Percentiles rank a stretch among this genome's conserved stretches.
phyloP scores from a whole-genome alignment of 2,888 invertebrate species.

The Oeneis ivallda region DNA sequence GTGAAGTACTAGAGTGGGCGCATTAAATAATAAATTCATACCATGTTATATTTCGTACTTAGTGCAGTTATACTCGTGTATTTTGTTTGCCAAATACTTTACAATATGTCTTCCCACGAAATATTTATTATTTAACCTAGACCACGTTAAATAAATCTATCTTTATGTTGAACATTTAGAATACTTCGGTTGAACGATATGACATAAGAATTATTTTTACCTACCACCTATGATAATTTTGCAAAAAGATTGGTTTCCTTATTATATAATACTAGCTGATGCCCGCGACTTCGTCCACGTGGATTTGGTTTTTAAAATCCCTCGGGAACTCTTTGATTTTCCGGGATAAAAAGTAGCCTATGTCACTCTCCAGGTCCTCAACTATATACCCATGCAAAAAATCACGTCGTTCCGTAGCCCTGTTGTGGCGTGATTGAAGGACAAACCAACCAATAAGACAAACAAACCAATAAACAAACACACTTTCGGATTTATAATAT shows the following conservation, averaged over 20 bases:
- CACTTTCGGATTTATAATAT: no score
- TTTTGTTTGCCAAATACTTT: slow-evolving; percentile 21
- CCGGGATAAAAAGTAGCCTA: no score
- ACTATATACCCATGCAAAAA: no score
- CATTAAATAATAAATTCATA: slow-evolving; percentile 15
- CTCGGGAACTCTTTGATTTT: no score
- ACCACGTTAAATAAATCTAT: slow-evolving; percentile 8
- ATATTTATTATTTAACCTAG: slow-evolving; percentile 15
- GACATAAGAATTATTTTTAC: neutral
- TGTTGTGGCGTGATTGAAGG: no score
- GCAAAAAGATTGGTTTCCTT: neutral
- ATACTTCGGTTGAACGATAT: neutral
- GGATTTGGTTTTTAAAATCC: no score
- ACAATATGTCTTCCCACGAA: slow-evolving; percentile 13
- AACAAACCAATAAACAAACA: no score
- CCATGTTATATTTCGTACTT: neutral
- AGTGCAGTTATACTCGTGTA: neutral
- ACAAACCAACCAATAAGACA: no score
- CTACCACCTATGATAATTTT: neutral
- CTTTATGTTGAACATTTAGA: neutral
- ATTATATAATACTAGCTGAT: neutral
- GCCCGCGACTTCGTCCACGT: no score
- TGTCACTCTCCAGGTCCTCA: no score
- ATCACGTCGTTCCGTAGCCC: no score
- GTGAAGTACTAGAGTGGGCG: slow-evolving; percentile 23